Evolutionary conservation across 2,888 invertebrate genomes (phyloP).

Genomic region (Stenolophus ochropezus): DNA sequence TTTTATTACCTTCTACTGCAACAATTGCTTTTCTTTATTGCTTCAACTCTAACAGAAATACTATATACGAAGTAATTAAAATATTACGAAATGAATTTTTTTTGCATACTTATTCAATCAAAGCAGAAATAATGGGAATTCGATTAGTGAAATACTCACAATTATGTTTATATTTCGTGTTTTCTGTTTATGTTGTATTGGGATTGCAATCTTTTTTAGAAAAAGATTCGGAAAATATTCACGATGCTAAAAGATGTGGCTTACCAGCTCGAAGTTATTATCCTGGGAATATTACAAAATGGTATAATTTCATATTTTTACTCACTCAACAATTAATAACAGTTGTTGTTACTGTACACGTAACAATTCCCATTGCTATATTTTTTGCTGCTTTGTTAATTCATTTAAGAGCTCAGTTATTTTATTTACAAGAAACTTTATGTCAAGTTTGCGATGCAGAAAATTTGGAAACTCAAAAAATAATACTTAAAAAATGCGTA

Average conservation of each 20-base stretch:
- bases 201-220: constrained; percentile 25
- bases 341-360: constrained; percentile 1
- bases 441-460: constrained; percentile 26
- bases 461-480: not conserved
- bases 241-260: constrained; percentile 38
- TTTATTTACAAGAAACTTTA: constrained; percentile 42
- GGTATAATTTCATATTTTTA: not conserved
- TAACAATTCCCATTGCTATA: constrained; percentile 47
- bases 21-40: constrained; percentile 6
- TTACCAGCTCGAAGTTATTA: constrained; percentile 35
- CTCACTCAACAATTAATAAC: not conserved
- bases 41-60: constrained; percentile 21
- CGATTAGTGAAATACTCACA: constrained; percentile 45
- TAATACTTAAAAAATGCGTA: not conserved
- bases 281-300: constrained; percentile 30
- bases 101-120: constrained; percentile 14
- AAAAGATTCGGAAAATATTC: constrained; percentile 13
- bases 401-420: constrained; percentile 49
- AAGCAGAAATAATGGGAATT: constrained; percentile 36
- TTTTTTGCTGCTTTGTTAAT: constrained; percentile 48
- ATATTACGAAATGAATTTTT: constrained; percentile 35
- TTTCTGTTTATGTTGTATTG: constrained; percentile 17
- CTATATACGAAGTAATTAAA: constrained; percentile 2
- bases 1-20: constrained; percentile 6
- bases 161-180: constrained; percentile 30